Evolutionary conservation across 2,797 vertebrate species (phyloP).

Genomic region (Trachurus trachurus): DNA sequence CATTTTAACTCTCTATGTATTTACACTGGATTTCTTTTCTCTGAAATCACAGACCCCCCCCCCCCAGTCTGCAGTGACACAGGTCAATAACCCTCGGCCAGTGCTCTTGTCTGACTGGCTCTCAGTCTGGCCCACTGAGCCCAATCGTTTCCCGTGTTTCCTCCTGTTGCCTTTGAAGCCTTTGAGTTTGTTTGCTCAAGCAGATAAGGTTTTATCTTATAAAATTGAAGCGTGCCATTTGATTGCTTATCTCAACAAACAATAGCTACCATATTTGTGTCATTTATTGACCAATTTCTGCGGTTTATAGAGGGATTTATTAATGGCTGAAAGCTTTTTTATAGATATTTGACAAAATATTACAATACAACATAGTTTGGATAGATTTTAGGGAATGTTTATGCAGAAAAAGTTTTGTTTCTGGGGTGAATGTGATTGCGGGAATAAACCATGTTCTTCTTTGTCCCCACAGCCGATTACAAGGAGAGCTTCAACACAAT

Average conservation of each 20-base stretch:
- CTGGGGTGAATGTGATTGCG: background rate
- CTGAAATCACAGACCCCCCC: constrained; percentile 5
- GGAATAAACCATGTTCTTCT: constrained; percentile 1
- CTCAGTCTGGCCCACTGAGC: constrained; percentile 38
- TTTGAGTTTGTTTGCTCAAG: constrained; percentile 76
- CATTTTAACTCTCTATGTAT: background rate
- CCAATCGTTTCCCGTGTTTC: constrained; percentile 56
- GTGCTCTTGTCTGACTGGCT: constrained; percentile 37
- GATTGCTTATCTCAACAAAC: constrained; percentile 79
- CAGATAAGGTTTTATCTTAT: constrained; percentile 82
- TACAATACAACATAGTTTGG: background rate
- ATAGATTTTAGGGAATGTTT: background rate
- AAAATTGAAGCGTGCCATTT: constrained; percentile 78
- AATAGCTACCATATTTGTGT: constrained; percentile 62
- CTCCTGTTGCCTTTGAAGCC: constrained; percentile 77
- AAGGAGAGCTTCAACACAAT: constrained; percentile 98
- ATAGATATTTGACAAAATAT: background rate
- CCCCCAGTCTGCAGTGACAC: constrained; percentile 25
- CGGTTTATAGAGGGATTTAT: background rate
- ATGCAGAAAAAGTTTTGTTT: background rate
- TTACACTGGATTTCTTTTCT: background rate
- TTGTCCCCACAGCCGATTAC: constrained; percentile 90
- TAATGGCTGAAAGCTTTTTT: too few species aligned
- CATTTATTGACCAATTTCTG: constrained; percentile 50
- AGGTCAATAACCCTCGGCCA: constrained; percentile 40